Conservation (phyloP, 2,797 vertebrate genomes). For the Sebastes itinus region DNA sequence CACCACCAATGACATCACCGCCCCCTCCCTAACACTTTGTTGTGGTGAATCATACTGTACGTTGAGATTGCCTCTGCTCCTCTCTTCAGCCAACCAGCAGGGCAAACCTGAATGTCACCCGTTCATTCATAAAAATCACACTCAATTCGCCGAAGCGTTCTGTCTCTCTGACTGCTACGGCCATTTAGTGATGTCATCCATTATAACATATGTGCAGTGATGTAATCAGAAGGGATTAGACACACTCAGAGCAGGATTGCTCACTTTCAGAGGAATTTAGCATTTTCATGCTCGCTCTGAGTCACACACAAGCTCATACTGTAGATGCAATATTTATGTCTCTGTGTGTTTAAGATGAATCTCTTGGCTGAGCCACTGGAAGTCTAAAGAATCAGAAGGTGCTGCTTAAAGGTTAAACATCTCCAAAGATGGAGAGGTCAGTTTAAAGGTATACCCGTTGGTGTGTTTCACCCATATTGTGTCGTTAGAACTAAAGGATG, state of each 20-base stretch:
- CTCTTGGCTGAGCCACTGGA: background rate
- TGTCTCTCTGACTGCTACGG: slow-evolving; percentile 5
- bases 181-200: slow-evolving; percentile 3
- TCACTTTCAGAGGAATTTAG: background rate
- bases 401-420: background rate
- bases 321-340: background rate
- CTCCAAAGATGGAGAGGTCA: background rate
- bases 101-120: slow-evolving; percentile 54
- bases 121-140: slow-evolving; percentile 52
- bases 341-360: background rate
- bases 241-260: background rate
- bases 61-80: slow-evolving; percentile 51
- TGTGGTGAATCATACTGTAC: slow-evolving; percentile 79
- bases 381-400: background rate
- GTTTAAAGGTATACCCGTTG: background rate
- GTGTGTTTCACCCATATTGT: background rate
- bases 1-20: slow-evolving; percentile 72
- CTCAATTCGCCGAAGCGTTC: background rate
- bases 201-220: background rate
- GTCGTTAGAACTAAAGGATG: too few relatives aligned
- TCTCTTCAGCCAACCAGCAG: slow-evolving; percentile 39
- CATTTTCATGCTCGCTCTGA: background rate
- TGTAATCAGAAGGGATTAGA: slow-evolving; percentile 1
- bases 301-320: background rate
- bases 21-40: slow-evolving; percentile 70